Evolutionary conservation across 2,888 invertebrate genomes (phyloP).

Genomic region (Calameuta pallipes): DNA sequence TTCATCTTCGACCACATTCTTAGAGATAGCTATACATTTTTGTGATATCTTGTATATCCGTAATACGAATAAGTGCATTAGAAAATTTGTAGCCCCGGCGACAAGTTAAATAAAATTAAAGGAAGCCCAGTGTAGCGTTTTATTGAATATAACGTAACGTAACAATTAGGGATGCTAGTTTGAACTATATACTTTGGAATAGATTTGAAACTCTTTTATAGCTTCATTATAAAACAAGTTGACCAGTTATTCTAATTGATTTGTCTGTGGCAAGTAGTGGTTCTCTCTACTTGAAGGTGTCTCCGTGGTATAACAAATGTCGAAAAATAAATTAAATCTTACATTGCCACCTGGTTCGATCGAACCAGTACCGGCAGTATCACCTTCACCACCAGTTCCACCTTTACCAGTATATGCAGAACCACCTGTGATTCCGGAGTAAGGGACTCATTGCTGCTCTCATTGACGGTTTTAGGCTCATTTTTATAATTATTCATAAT

Average conservation of each 20-base stretch:
- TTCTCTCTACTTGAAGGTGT: neutral
- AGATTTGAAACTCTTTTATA: neutral
- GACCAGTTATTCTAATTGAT: neutral
- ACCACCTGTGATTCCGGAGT: slow-evolving; percentile 62
- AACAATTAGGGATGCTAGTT: neutral
- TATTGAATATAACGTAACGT: neutral
- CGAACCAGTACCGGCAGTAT: slow-evolving; percentile 74
- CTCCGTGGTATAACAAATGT: slow-evolving; percentile 71
- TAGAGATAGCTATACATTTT: slow-evolving; percentile 9
- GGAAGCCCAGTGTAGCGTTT: neutral
- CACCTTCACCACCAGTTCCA: slow-evolving; percentile 69
- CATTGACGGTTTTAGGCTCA: slow-evolving; percentile 15
- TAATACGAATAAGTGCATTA: neutral
- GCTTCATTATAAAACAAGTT: neutral
- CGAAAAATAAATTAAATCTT: slow-evolving; percentile 91
- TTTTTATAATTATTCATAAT: neutral
- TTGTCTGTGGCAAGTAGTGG: neutral
- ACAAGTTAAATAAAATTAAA: neutral
- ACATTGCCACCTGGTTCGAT: slow-evolving; percentile 91
- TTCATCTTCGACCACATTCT: slow-evolving; percentile 11
- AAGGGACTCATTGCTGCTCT: slow-evolving; percentile 26
- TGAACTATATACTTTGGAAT: slow-evolving; percentile 3
- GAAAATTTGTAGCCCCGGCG: neutral
- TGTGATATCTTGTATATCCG: slow-evolving; percentile 2
- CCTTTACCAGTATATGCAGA: slow-evolving; percentile 66